Evolutionary conservation across 2,888 invertebrate genomes (phyloP), one percentile per base, ranked within the genome.

Genomic region (Himalopsyche tibetana): DNA sequence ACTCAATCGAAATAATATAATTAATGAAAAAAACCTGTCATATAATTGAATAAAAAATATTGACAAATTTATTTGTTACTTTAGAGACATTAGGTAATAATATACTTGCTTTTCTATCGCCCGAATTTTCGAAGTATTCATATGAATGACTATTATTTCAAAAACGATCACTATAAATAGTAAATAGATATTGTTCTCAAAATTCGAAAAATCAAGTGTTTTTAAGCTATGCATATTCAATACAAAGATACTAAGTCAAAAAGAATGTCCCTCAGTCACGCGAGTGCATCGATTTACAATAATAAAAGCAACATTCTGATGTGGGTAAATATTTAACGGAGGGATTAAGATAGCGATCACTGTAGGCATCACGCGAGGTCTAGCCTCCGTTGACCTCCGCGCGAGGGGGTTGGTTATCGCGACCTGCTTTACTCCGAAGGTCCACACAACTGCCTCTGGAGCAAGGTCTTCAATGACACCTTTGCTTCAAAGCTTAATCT

Each of bases 381-480:
- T 74, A 15, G 74, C 74, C 74, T 74, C 74, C 74, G 74, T 74
- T 74, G 74, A 74, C 74, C 74, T 74, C 74, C 74, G 63, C n/a
- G 63, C 63, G 28, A 63, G 63, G 19, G 63, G 63, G 63, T 63
- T 28, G 19, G 63, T 63, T 63, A 63, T 63, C 63, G 74, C 74
- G 74, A 74, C 74, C 74, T 74, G 74, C 74, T 74, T 74, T 12
- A 74, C 38, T 74, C 74, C 36, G 74, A 74, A 74, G 74, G 74
- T 74, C 74, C 36, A 36, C 38, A 74, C 12, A 74, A 74, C 74
- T 74, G 74, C 74, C 74, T 74, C 74, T 74, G 74, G 74, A 74
- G 74, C 74, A 74, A 74, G 74, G 74, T 74, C 74, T 74, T 8
- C 4, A 5, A 74, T 74, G 74, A 74, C 74, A 74, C 74, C 74